Percentiles rank a stretch among this genome's conserved stretches.
Conservation (phyloP, 2,888 invertebrate species). For the Limnephilus marmoratus region DNA sequence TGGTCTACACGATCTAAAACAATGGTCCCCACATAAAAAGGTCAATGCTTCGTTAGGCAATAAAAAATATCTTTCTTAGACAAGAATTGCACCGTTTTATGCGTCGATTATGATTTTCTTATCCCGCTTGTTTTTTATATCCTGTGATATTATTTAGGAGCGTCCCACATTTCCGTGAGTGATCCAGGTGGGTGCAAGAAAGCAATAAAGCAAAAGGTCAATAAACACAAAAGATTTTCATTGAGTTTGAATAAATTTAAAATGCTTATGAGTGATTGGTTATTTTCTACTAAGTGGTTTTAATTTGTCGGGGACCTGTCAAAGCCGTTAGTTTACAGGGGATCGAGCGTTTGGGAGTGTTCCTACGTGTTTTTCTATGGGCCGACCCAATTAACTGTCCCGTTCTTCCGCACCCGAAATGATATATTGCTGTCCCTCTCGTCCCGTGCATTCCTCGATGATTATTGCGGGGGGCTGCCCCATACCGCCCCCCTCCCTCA, state of each 20-base stretch:
- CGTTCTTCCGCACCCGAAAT: slow-evolving; percentile 54
- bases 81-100: neutral
- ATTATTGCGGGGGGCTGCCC: slow-evolving; percentile 40
- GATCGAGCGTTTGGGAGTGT: slow-evolving; percentile 41
- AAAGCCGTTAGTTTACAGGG: slow-evolving; percentile 17
- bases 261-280: neutral
- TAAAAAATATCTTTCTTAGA: neutral
- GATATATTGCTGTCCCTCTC: slow-evolving; percentile 58
- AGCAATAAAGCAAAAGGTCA: slow-evolving; percentile 16
- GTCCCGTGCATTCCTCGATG: slow-evolving; percentile 59
- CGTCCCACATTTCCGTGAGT: slow-evolving; percentile 43
- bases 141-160: slow-evolving; percentile 36
- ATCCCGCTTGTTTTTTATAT: slow-evolving; percentile 6
- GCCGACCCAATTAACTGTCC: slow-evolving; percentile 65
- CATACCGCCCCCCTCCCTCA: slow-evolving; percentile 47
- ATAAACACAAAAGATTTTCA: slow-evolving; percentile 13
- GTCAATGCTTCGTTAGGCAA: neutral
- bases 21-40: slow-evolving; percentile 23
- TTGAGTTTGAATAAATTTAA: neutral
- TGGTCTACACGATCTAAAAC: slow-evolving; percentile 23
- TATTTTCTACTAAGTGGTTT: slow-evolving; percentile 32
- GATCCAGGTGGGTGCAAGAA: slow-evolving; percentile 8
- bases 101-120: neutral
- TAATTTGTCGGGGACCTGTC: slow-evolving; percentile 48
- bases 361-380: slow-evolving; percentile 57